These are phyloP conservation scores for Glaucidium brasilianum DNA, from an alignment of 2,113 vertebrate genomes.

Conservation along the genomic window DNA sequence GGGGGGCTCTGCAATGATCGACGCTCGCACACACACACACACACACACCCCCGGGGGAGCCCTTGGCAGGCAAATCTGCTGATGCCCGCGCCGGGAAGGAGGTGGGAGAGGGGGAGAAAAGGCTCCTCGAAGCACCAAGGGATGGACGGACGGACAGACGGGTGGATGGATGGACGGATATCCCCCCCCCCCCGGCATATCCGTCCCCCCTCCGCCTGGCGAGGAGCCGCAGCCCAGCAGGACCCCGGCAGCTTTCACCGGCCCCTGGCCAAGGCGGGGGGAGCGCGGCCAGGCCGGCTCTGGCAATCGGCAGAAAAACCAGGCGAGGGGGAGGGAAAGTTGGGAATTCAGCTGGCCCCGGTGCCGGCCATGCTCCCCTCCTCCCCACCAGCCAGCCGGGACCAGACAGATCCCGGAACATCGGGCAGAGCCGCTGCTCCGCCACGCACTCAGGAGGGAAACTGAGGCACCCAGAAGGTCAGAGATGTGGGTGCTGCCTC, in stretches of 20 bases:
- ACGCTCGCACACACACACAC: too few species aligned
- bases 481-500: background rate
- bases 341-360: background rate
- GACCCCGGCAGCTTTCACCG: background rate
- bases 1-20: background rate
- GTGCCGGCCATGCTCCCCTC: background rate
- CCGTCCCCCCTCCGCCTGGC: background rate
- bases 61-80: background rate
- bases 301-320: background rate
- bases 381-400: background rate
- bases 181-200: background rate
- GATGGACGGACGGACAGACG: rapidly evolving
- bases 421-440: background rate
- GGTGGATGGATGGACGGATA: background rate
- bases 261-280: background rate
- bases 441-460: background rate
- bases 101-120: background rate
- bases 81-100: rapidly evolving
- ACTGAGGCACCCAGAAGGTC: background rate
- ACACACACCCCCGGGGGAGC: background rate
- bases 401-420: background rate
- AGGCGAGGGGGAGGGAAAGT: background rate
- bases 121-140: background rate
- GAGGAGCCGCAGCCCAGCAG: background rate
- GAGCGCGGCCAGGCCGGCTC: background rate